Base-by-base conservation (phyloP, 2,888 invertebrate species). In the Leistus spinibarbis region DNA sequence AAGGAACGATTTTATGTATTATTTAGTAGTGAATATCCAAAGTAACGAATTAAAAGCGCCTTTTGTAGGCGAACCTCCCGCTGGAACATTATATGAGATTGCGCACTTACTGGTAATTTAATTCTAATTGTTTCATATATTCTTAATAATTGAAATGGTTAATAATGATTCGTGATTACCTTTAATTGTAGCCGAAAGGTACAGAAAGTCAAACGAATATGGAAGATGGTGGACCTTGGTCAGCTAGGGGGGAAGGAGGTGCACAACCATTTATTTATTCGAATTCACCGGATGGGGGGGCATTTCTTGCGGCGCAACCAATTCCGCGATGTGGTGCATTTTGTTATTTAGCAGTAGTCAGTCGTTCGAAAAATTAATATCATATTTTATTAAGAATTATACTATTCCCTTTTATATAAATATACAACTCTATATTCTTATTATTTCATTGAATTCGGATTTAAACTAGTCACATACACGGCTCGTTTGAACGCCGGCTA, bases 241-340 rank as follows among this genome's bases (percentile, higher is more conserved):
- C 77, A 66, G 57, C 66, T 40, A 40, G 13, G 13, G 13, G 40
- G 65, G 78, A 67, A 7, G 77, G 77, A 71, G 77, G 70, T 17
- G 75, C 76, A 9, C 83, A 82, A 78, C 85, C 89, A 0, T 83
- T 88, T 80, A 79, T 89, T 20, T 86, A 87, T 80, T 85, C 87
- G 79, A 84, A 86, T 73, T 88, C 88, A 0, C 89, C 89, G 1
- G 89, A 89, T 80, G 89, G 88, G 1, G 89, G 89, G 1, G 88
- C 87, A 7, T 89, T 89, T 81, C 81, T 89, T 63, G 87, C 88
- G 0, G 85, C 88, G 0, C 89, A 89, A 78, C 89, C 89, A 2
- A 86, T 89, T 3, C 89, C 89, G 1, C 84, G 88, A 77, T 88
- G 88, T 80, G 89, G 89, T 1, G 89, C 88, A 0, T 89, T 89